Percentiles rank a stretch among this genome's conserved stretches.
phyloP scores from a whole-genome alignment of 2,113 vertebrate species.

The Emydura subglobosa region DNA sequence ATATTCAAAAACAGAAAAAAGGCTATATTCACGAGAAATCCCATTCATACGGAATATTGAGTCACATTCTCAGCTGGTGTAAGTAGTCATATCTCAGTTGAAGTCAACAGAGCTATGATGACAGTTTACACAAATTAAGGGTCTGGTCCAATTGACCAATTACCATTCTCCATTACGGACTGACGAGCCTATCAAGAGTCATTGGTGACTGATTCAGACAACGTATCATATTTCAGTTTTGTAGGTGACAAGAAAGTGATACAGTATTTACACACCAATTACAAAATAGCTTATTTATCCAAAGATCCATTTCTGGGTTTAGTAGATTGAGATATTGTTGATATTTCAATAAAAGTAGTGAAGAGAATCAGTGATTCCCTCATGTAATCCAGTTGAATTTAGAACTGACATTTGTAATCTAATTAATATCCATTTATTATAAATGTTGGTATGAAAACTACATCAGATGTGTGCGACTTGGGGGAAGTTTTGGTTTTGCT shows the following conservation, averaged over 20 bases:
- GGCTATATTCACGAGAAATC: background rate
- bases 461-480: background rate
- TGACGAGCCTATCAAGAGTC: fast-evolving
- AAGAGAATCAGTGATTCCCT: fast-evolving
- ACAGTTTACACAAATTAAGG: background rate
- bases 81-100: background rate
- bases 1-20: background rate
- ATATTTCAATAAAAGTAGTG: fast-evolving
- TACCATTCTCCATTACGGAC: background rate
- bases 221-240: background rate
- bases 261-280: background rate
- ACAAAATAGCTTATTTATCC: background rate
- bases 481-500: background rate
- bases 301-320: background rate
- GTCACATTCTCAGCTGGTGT: background rate
- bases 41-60: fast-evolving
- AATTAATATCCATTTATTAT: background rate
- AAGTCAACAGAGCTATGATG: background rate
- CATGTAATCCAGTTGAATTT: fast-evolving
- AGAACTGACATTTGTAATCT: background rate
- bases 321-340: background rate
- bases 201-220: background rate
- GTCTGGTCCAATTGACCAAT: background rate
- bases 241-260: background rate
- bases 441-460: background rate